phyloP scores from a whole-genome alignment of 2,888 invertebrate species.

The Cybosia mesomella region DNA sequence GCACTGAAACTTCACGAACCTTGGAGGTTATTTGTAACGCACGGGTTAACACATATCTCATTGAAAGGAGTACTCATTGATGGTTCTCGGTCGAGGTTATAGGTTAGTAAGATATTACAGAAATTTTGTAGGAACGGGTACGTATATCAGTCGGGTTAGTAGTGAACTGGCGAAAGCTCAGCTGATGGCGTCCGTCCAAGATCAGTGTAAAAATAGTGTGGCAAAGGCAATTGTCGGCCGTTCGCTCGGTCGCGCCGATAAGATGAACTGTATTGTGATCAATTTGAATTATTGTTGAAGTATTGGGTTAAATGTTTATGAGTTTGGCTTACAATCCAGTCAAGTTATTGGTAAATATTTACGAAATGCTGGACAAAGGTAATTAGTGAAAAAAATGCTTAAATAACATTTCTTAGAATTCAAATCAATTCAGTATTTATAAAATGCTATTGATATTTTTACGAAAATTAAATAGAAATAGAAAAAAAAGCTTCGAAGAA shows the following conservation, averaged over 20 bases:
- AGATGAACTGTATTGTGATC: constrained; percentile 70
- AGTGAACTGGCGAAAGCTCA: constrained; percentile 88
- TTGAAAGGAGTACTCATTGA: constrained; percentile 74
- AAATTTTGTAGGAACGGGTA: constrained; percentile 73
- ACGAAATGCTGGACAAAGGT: neutral
- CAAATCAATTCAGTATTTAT: too few species aligned
- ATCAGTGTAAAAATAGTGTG: constrained; percentile 82
- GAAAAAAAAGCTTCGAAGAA: too few species aligned
- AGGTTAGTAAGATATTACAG: constrained; percentile 62
- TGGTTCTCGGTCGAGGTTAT: constrained; percentile 67
- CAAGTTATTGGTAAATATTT: constrained; percentile 14
- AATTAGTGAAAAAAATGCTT: neutral
- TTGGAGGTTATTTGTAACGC: constrained; percentile 72
- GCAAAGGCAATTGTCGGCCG: constrained; percentile 80
- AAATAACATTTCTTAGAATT: neutral
- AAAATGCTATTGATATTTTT: too few species aligned
- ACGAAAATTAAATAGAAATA: too few species aligned
- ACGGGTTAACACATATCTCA: constrained; percentile 58
- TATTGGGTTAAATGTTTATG: constrained; percentile 40
- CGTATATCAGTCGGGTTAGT: constrained; percentile 86
- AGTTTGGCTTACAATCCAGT: neutral
- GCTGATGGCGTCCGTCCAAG: constrained; percentile 81
- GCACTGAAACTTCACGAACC: constrained; percentile 73
- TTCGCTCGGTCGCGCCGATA: constrained; percentile 70
- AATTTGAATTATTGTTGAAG: constrained; percentile 45